These are phyloP conservation scores for Cepphus grylle DNA, from an alignment of 2,113 vertebrate genomes.

Conservation along the genomic window DNA sequence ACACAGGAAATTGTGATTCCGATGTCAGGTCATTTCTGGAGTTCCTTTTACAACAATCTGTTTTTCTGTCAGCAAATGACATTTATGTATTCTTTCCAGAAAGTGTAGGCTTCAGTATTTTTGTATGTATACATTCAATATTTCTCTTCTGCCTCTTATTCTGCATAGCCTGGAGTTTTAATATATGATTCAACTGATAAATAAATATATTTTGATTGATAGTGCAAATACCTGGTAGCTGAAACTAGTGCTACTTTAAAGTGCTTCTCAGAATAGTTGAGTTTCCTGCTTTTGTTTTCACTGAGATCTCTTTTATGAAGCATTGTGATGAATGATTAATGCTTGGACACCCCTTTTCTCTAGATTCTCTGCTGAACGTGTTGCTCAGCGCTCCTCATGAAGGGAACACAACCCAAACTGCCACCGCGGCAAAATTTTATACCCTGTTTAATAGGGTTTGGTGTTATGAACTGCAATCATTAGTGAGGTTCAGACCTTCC, in stretches of 20 bases:
- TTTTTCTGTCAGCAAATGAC: slow-evolving; percentile 51
- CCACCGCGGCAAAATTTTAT: neutral
- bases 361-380: neutral
- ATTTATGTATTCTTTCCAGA: slow-evolving; percentile 50
- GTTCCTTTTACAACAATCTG: slow-evolving; percentile 49
- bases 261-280: slow-evolving; percentile 7
- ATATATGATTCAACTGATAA: slow-evolving; percentile 34
- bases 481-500: neutral
- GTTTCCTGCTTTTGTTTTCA: slow-evolving; percentile 13
- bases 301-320: neutral
- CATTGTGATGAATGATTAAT: neutral
- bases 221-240: slow-evolving; percentile 36
- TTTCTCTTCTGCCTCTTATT: slow-evolving; percentile 47
- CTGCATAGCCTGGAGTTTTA: slow-evolving; percentile 27
- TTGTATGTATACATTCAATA: slow-evolving; percentile 22
- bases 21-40: slow-evolving; percentile 54
- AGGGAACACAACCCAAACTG: neutral
- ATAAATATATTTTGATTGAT: slow-evolving; percentile 52
- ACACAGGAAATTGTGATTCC: slow-evolving; percentile 42
- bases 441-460: neutral
- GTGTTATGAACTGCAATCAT: neutral
- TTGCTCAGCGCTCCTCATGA: neutral
- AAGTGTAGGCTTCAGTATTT: slow-evolving; percentile 45
- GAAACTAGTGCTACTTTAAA: neutral
- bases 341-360: neutral